These are phyloP conservation scores for Suillia variegata DNA, from an alignment of 2,888 invertebrate species.

Conservation along the genomic window DNA sequence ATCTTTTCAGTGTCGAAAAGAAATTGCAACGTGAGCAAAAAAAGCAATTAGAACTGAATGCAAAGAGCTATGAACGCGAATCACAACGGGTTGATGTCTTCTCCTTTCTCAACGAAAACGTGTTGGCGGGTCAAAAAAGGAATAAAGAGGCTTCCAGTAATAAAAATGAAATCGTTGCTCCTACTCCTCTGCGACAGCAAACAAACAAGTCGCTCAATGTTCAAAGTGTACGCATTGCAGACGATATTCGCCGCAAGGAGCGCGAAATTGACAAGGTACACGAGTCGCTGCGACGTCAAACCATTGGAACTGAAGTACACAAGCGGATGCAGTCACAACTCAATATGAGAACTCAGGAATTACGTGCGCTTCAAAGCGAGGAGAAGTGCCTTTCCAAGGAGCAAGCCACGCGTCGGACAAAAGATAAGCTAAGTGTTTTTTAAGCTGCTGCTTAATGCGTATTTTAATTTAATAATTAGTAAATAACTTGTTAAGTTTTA, in stretches of 20 bases:
- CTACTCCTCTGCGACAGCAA: constrained; percentile 63
- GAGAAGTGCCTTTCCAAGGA: constrained; percentile 72
- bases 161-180: constrained; percentile 18
- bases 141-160: constrained; percentile 1
- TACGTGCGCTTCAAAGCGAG: constrained; percentile 66
- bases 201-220: constrained; percentile 74
- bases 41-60: constrained; percentile 68
- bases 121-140: constrained; percentile 45
- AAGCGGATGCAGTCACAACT: constrained; percentile 69
- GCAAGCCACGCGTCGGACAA: constrained; percentile 73
- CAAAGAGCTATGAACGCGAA: constrained; percentile 70
- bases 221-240: constrained; percentile 73
- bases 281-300: constrained; percentile 69
- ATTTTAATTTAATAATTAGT: too few relatives aligned
- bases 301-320: constrained; percentile 66
- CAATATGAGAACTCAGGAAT: constrained; percentile 67
- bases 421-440: constrained; percentile 78
- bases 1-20: constrained; percentile 76
- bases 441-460: constrained; percentile 57
- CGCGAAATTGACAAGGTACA: constrained; percentile 71
- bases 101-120: constrained; percentile 74
- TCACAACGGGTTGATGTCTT: constrained; percentile 73
- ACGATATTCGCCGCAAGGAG: constrained; percentile 72
- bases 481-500: too few relatives aligned
- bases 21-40: constrained; percentile 70